A percentile compares a stretch with the other conserved stretches of the same genome.
Conservation (phyloP, 1,140 invertebrate genomes). For the Calephelis virginiensis region DNA sequence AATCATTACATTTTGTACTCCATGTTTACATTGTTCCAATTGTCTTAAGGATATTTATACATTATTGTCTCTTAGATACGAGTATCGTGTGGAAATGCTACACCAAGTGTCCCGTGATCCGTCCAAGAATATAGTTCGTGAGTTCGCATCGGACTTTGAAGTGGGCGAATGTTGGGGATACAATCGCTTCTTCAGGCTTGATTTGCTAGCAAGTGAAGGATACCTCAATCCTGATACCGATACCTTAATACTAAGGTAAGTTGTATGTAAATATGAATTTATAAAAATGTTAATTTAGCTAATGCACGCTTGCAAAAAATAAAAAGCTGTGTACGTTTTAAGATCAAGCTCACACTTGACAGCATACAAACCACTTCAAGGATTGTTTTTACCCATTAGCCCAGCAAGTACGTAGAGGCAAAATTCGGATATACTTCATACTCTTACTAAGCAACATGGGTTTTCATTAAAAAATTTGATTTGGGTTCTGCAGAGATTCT, state of each 20-base stretch:
- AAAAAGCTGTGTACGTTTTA: too few species aligned
- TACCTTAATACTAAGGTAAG: constrained; percentile 85
- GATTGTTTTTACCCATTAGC: too few species aligned
- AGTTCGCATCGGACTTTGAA: constrained; percentile 97
- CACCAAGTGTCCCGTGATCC: constrained; percentile 92
- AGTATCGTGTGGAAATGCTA: constrained; percentile 97
- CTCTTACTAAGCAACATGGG: too few species aligned
- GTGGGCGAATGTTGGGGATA: constrained; percentile 99
- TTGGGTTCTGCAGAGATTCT: too few species aligned
- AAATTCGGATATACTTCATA: too few species aligned
- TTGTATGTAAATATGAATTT: not conserved
- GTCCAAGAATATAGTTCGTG: constrained; percentile 93
- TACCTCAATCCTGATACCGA: constrained; percentile 88
- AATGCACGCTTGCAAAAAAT: too few species aligned
- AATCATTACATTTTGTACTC: constrained; percentile 3
- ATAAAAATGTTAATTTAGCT: not conserved
- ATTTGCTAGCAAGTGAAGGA: constrained; percentile 93
- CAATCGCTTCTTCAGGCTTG: constrained; percentile 95
- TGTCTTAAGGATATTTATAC: not conserved
- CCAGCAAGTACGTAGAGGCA: too few species aligned
- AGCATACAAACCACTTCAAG: too few species aligned
- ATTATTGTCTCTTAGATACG: constrained; percentile 82
- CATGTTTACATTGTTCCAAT: not conserved
- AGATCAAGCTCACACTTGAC: too few species aligned
- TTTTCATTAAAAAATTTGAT: too few species aligned